phyloP scores from a whole-genome alignment of 2,797 vertebrate species.

The Scomberomorus guttatus region DNA sequence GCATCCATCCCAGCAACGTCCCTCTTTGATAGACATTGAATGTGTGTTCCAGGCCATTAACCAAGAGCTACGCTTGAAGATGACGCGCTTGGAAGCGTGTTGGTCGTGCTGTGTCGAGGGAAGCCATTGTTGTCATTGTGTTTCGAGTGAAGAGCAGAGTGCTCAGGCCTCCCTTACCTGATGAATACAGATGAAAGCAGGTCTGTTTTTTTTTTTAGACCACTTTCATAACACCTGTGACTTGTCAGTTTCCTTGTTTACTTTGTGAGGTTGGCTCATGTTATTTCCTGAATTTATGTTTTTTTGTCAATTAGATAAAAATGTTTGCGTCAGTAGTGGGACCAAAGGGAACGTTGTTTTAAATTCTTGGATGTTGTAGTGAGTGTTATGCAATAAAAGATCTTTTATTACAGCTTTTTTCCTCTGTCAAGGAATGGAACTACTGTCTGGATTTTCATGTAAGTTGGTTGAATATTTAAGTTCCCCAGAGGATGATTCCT shows the following conservation, averaged over 20 bases:
- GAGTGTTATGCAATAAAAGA: too few relatives aligned
- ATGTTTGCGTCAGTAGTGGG: neutral
- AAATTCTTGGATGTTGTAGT: neutral
- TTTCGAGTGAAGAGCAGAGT: conserved; percentile 35
- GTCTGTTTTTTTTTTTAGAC: fast-evolving
- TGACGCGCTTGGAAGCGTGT: conserved; percentile 40
- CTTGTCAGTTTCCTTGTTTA: neutral
- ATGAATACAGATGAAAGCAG: conserved; percentile 57
- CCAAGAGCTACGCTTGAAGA: conserved; percentile 60
- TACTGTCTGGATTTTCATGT: neutral
- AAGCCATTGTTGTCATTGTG: conserved; percentile 53
- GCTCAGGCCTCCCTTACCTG: conserved; percentile 29
- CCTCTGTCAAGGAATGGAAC: neutral
- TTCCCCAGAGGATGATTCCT: too few relatives aligned
- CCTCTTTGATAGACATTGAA: conserved; percentile 74
- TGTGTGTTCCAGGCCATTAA: conserved; percentile 76
- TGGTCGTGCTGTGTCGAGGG: conserved; percentile 35
- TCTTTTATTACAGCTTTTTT: too few relatives aligned
- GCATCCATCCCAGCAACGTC: conserved; percentile 72
- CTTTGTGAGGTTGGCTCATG: neutral
- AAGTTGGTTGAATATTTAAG: neutral
- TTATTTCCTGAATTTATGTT: neutral
- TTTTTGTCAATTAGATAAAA: too few relatives aligned
- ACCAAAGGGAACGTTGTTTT: neutral
- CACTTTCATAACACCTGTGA: conserved; percentile 22